Evolutionary conservation across 2,113 vertebrate species (phyloP), one percentile per base, ranked within the genome.

Genomic region (Ochotona curzoniae): DNA sequence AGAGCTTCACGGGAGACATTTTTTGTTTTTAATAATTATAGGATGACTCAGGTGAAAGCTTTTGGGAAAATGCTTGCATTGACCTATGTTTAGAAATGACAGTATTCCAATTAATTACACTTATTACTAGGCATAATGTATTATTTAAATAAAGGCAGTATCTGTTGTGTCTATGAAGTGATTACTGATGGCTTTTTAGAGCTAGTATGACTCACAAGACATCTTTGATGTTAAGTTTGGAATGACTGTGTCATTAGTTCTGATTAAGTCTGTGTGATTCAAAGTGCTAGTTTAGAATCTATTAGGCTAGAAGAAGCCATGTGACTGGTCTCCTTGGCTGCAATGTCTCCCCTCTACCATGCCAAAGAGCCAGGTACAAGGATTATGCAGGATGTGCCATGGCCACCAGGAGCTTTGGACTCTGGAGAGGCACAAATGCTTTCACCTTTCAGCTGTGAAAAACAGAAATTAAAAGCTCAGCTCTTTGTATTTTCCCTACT

Each of bases 91-190:
- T 92, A 60, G 88, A 96, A 96, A 93, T 38, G 79, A 91, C 67
- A 94, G 78, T 66, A 28, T 76, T 79, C 64, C 83, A 81, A 78
- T 95, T 87, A 96, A 95, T 94, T 96, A 89, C 80, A 87, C 80
- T 83, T 94, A 83, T 82, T 95, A 88, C 63, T 87, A 95, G 81
- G 73, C 78, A 94, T 74, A 91, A 93, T 88, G 38, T 93, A 91
- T 95, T 95, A 64, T 89, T 94, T 92, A 66, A 80, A 87, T 82
- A 84, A 93, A 94, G 78, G 73, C 73, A 83, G 38, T 75, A 87
- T 93, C 87, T 96, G 57, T 96, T 89, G 80, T 94, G 87, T 95
- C 91, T 96, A 94, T 93, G 87, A 93, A 93, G 78, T 96, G 95
- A 95, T 94, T 93, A 66, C 83, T 74, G 76, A 64, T 95, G n/a